Evolutionary conservation across 37 sponge, comb jelly and placozoan genomes (phyloP), one percentile per base, ranked within the genome.

Genomic region (Spongilla lacustris): DNA sequence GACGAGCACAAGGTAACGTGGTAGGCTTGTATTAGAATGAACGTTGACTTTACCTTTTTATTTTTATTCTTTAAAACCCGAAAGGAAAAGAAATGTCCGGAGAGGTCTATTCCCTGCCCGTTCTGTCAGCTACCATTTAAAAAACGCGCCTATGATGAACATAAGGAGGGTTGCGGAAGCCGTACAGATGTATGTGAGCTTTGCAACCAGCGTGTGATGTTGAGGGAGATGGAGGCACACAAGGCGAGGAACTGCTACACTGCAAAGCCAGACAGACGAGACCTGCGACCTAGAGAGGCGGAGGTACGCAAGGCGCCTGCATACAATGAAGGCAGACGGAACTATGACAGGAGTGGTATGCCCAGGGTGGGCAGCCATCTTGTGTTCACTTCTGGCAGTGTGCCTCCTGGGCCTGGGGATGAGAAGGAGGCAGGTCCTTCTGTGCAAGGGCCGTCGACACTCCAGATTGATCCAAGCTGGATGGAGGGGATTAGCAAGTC

Each of bases 151-250:
- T 86, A 80, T 66, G 38, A n/a, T 4, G 83, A 91, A 35, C 95
- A 95, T 50, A 49, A 68, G 27, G 76, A 87, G 13, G 67, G 35
- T 4, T 95, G 95, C 82, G 95, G 95, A 23, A 84, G 84, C 67
- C 89, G 95, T 6, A 95, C 95, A 26, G 92, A 95, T 41, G 36
- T 80, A 21, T 95, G 95, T 77, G 82, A 89, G 30, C 19, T 72
- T 19, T 95, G 95, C 37, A 68, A 78, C 50, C 76, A 32, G 67
- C 66, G 84, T 14, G 84, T 95, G 6, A 91, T 89, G 95, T 81
- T 95, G 36, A 85, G 78, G 25, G 83, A 91, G 67, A 85, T 94
- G 94, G 83, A 77, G 1, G 82, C 83, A 25, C 94, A 93, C 81
- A 38, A 78, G 41, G n/a, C 26, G 32, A 34, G n/a, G 35, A 71